Evolutionary conservation across 2,113 vertebrate genomes (phyloP).

Genomic region (Perccottus glenii): DNA sequence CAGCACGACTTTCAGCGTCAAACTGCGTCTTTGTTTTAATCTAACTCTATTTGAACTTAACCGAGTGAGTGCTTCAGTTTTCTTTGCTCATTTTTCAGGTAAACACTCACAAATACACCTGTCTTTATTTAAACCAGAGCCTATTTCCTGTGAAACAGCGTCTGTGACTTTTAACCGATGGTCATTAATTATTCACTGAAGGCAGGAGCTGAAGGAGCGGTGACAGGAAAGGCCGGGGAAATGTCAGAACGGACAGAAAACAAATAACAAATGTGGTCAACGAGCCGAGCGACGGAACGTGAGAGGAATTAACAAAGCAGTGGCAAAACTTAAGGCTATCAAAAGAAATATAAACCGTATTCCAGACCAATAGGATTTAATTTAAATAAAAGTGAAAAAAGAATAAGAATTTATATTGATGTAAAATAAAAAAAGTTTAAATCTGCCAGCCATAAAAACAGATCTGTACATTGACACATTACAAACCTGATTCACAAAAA

Average conservation of each 20-base stretch:
- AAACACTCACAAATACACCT: constrained; percentile 16
- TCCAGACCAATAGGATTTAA: too few relatives aligned
- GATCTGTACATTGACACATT: too few relatives aligned
- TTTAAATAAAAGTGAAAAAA: too few relatives aligned
- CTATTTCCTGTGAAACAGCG: constrained; percentile 62
- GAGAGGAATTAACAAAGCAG: constrained; percentile 39
- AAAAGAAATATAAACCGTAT: background rate
- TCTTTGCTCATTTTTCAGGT: background rate
- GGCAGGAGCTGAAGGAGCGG: constrained; percentile 47
- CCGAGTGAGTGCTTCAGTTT: too few relatives aligned
- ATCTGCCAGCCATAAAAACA: too few relatives aligned
- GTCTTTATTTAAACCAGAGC: constrained; percentile 59
- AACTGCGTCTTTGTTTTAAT: too few relatives aligned
- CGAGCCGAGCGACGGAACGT: constrained; percentile 21
- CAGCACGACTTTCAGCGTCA: too few relatives aligned
- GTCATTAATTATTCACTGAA: constrained; percentile 73
- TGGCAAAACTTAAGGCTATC: background rate
- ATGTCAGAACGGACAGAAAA: constrained; percentile 76
- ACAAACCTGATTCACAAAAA: too few relatives aligned
- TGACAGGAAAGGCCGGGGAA: constrained; percentile 69
- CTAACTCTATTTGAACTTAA: too few relatives aligned
- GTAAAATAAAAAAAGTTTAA: too few relatives aligned
- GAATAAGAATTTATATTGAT: too few relatives aligned
- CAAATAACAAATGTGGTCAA: constrained; percentile 68
- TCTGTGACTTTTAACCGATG: constrained; percentile 51